Percentiles rank a stretch among this genome's conserved stretches.
These are phyloP conservation scores for Aphis gossypii DNA, from an alignment of 1,140 invertebrate species.

Conservation along the genomic window DNA sequence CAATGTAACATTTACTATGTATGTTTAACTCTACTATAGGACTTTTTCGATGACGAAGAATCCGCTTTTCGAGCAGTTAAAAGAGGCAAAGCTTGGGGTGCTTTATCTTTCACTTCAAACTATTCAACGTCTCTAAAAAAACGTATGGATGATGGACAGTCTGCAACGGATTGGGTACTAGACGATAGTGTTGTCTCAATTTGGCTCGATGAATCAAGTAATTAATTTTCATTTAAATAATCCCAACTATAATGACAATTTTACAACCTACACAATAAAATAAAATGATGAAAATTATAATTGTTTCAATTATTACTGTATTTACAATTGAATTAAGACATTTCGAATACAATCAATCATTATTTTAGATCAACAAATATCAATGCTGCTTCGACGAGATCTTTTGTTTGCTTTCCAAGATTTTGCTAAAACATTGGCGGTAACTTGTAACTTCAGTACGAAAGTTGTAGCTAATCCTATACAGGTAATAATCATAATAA, in stretches of 20 bases:
- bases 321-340: neutral
- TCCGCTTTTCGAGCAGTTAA: slow-evolving; percentile 76
- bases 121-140: slow-evolving; percentile 82
- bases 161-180: slow-evolving; percentile 79
- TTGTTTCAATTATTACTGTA: neutral
- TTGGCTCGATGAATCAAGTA: slow-evolving; percentile 90
- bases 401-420: slow-evolving; percentile 80
- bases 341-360: neutral
- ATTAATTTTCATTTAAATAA: slow-evolving; percentile 59
- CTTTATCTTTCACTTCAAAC: slow-evolving; percentile 83
- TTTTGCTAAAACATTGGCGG: slow-evolving; percentile 70
- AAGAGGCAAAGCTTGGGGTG: slow-evolving; percentile 83
- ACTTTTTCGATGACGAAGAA: slow-evolving; percentile 73
- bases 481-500: slow-evolving; percentile 58
- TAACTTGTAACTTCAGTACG: slow-evolving; percentile 59
- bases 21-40: slow-evolving; percentile 65
- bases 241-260: neutral
- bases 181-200: slow-evolving; percentile 82
- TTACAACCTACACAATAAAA: neutral
- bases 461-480: slow-evolving; percentile 60
- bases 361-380: slow-evolving; percentile 84
- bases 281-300: neutral
- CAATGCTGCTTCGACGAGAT: slow-evolving; percentile 80
- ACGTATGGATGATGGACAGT: slow-evolving; percentile 73
- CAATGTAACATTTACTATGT: neutral